Evolutionary conservation across 2,113 vertebrate genomes (phyloP).

Genomic region (Petromus typicus): DNA sequence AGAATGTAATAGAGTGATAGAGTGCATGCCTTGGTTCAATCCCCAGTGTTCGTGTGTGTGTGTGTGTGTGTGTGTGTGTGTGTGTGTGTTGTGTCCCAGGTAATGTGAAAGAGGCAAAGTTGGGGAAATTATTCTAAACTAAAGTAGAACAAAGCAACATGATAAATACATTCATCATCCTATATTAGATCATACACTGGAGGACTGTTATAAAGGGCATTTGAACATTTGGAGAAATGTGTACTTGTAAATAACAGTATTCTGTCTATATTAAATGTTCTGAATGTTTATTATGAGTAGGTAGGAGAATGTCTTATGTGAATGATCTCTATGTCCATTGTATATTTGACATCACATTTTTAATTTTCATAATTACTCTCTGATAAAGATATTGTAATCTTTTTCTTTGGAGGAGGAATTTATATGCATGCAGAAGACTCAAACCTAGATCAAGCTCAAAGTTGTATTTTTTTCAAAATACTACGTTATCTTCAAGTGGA

Average conservation of each 20-base stretch:
- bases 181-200: not conserved
- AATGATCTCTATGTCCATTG: not conserved
- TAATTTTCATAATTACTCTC: not conserved
- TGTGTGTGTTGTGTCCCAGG: not conserved
- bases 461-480: not conserved
- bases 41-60: not conserved
- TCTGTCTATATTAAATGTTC: not conserved
- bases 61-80: not conserved
- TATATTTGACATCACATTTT: not conserved
- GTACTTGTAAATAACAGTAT: not conserved
- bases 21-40: not conserved
- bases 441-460: not conserved
- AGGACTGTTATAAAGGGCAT: not conserved
- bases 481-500: not conserved
- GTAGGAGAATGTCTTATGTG: not conserved
- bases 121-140: not conserved
- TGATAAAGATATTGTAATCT: not conserved
- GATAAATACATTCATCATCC: not conserved
- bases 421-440: accelerated
- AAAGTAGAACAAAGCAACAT: not conserved
- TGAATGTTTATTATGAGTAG: not conserved
- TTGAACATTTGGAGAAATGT: not conserved
- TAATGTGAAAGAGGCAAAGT: not conserved
- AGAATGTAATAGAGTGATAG: not conserved
- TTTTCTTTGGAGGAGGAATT: not conserved